phyloP scores from a whole-genome alignment of 2,888 invertebrate genomes.

The Lycocerus yunnanus region DNA sequence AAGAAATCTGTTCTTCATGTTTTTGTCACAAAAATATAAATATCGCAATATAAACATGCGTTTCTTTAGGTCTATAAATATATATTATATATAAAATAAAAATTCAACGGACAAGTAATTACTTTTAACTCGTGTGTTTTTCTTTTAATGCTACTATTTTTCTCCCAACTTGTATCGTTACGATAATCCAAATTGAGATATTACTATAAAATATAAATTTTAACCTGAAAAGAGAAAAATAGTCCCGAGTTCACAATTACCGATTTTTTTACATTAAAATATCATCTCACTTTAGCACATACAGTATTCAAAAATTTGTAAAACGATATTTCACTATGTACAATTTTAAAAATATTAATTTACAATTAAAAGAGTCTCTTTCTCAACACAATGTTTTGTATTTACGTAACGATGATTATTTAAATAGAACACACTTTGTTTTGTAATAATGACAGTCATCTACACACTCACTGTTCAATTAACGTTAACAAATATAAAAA shows the following conservation, averaged over 20 bases:
- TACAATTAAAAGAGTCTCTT: constrained; percentile 31
- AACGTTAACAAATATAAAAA: background rate
- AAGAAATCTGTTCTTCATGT: background rate
- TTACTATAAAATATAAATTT: background rate
- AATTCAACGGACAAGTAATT: constrained; percentile 2
- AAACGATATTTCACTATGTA: constrained; percentile 37
- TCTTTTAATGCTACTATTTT: background rate
- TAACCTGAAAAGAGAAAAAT: constrained; percentile 20
- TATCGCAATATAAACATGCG: background rate
- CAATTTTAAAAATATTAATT: constrained; percentile 23
- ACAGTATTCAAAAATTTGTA: constrained; percentile 30
- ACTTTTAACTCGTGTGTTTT: background rate
- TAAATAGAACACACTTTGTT: constrained; percentile 1
- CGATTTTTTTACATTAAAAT: constrained; percentile 12
- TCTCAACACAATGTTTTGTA: constrained; percentile 19
- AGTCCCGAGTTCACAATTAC: background rate
- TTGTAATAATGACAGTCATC: background rate
- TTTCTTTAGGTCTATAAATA: background rate
- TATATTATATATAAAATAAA: constrained; percentile 4
- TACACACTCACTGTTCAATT: background rate
- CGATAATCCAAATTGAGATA: background rate
- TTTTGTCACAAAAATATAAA: constrained; percentile 7
- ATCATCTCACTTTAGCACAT: constrained; percentile 17
- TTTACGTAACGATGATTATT: constrained; percentile 3
- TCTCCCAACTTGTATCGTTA: background rate